Evolutionary conservation across 2,888 invertebrate species (phyloP).

Genomic region (Pyrochroa serraticornis): DNA sequence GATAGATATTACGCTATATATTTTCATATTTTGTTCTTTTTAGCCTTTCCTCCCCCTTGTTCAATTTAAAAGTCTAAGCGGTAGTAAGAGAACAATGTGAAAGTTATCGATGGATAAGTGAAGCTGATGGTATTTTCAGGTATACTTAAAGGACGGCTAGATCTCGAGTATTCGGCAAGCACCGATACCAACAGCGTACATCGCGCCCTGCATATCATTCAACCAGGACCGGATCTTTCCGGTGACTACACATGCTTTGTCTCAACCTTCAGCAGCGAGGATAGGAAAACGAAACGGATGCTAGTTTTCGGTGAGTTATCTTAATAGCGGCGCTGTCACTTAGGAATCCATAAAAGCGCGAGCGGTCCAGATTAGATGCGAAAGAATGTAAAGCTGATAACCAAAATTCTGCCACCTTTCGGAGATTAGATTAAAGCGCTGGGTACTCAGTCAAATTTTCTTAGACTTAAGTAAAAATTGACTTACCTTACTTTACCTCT

Average conservation of each 20-base stretch:
- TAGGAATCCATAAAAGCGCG: too few species aligned
- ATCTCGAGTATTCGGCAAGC: constrained; percentile 56
- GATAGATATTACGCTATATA: neutral
- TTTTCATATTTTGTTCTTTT: neutral
- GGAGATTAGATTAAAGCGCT: too few species aligned
- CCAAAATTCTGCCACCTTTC: too few species aligned
- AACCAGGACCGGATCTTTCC: constrained; percentile 69
- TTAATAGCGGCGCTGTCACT: neutral
- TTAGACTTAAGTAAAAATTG: too few species aligned
- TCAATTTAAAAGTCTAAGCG: constrained; percentile 11
- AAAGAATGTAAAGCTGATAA: too few species aligned
- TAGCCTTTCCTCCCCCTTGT: constrained; percentile 6
- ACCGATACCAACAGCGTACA: constrained; percentile 64
- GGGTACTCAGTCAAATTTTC: too few species aligned
- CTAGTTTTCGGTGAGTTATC: constrained; percentile 70
- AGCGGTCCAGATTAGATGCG: too few species aligned
- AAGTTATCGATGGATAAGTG: constrained; percentile 21
- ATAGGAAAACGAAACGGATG: constrained; percentile 67
- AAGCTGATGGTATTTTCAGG: constrained; percentile 42
- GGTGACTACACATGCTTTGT: constrained; percentile 76
- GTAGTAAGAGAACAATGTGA: neutral
- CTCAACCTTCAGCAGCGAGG: constrained; percentile 70
- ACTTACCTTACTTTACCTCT: too few species aligned
- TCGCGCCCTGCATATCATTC: constrained; percentile 69
- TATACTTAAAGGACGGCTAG: constrained; percentile 54